A percentile compares a stretch with the other conserved stretches of the same genome.
Evolutionary conservation across 2,797 vertebrate species (phyloP).

Genomic region (Neopelma chrysocephalum): DNA sequence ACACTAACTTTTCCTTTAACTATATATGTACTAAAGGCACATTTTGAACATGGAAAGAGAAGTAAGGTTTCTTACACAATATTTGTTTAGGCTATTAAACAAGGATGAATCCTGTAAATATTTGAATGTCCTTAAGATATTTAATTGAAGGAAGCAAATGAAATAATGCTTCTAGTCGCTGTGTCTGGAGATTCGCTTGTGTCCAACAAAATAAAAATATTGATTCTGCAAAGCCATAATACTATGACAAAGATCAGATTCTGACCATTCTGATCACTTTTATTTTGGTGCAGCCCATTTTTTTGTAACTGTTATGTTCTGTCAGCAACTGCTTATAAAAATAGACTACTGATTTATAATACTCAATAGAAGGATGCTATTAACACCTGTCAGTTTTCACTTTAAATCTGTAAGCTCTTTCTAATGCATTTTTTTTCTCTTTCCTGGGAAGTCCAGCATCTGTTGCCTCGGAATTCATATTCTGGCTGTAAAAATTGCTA

Average conservation of each 20-base stretch:
- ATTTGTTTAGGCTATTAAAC: background rate
- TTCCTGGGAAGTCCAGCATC: background rate
- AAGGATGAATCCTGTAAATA: constrained; percentile 12
- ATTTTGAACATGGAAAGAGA: background rate
- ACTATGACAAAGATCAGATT: constrained; percentile 18
- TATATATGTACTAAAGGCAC: background rate
- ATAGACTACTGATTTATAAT: background rate
- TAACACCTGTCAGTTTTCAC: background rate
- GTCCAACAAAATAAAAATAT: constrained; percentile 61
- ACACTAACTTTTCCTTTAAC: background rate
- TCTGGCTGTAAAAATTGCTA: background rate
- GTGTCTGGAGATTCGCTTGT: background rate
- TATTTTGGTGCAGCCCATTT: background rate
- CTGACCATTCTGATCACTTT: constrained; percentile 17
- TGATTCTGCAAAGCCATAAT: constrained; percentile 34
- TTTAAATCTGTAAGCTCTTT: background rate
- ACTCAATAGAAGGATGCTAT: background rate
- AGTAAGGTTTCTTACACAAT: background rate
- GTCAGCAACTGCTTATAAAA: constrained; percentile 18
- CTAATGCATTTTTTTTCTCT: background rate
- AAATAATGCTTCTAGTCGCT: background rate
- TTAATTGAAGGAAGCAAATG: constrained; percentile 18
- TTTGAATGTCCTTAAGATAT: constrained; percentile 12
- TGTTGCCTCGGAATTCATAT: background rate
- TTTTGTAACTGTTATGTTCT: background rate